phyloP scores from a whole-genome alignment of 2,888 invertebrate genomes.

The Apamea crenata region DNA sequence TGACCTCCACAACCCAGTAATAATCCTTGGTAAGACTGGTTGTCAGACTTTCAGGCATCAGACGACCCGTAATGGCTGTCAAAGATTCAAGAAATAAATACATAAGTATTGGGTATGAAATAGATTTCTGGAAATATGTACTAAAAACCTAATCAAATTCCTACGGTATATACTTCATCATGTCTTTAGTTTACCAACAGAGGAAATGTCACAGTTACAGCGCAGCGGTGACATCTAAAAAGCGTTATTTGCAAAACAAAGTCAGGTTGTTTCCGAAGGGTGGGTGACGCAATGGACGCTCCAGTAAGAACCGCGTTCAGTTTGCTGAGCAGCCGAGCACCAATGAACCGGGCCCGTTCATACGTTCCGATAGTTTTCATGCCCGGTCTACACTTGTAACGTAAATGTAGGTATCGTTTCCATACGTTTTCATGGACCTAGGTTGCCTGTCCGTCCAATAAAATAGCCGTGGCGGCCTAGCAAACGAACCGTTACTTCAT shows the following conservation, averaged over 20 bases:
- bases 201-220: not conserved
- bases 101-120: not conserved
- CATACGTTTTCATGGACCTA: constrained; percentile 20
- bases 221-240: not conserved
- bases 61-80: not conserved
- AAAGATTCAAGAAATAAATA: not conserved
- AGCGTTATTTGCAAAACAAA: constrained; percentile 15
- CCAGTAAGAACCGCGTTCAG: constrained; percentile 64
- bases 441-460: constrained; percentile 13
- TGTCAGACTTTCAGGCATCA: no score
- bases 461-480: constrained; percentile 14
- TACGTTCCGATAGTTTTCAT: constrained; percentile 68
- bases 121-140: not conserved
- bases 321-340: constrained; percentile 66
- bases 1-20: not conserved
- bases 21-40: not conserved
- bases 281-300: constrained; percentile 58
- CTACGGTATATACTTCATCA: not conserved
- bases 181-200: not conserved
- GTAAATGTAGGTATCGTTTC: constrained; percentile 19
- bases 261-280: constrained; percentile 17
- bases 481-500: constrained; percentile 22
- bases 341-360: constrained; percentile 70
- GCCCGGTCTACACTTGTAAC: constrained; percentile 44
- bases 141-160: not conserved